Evolutionary conservation across 2,113 vertebrate species (phyloP).

Genomic region (Acinonyx jubatus): DNA sequence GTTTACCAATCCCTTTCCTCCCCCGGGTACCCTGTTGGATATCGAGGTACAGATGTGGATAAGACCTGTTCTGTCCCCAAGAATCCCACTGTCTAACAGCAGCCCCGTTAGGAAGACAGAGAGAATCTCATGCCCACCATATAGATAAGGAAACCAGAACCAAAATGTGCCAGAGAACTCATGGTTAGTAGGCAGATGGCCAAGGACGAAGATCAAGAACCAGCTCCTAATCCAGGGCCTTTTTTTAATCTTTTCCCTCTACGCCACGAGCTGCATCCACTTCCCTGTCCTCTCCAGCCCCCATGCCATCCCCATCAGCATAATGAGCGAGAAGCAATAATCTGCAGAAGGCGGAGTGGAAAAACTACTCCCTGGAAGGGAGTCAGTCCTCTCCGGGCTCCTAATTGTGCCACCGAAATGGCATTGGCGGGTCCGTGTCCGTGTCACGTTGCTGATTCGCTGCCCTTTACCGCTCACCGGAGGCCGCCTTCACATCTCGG

Average conservation of each 20-base stretch:
- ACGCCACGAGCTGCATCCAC: rapidly evolving
- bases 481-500: not conserved
- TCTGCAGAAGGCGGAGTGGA: not conserved
- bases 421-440: not conserved
- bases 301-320: no score
- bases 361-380: not conserved
- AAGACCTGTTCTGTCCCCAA: not conserved
- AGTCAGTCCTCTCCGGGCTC: not conserved
- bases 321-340: not conserved
- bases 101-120: not conserved
- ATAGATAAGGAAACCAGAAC: not conserved
- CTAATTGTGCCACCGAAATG: not conserved
- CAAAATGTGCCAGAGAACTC: no score
- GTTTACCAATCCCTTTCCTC: not conserved
- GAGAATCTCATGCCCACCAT: not conserved
- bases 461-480: not conserved
- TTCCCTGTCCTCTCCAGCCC: not conserved
- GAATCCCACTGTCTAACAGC: not conserved
- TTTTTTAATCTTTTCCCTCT: no score
- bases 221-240: not conserved
- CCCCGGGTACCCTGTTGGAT: no score
- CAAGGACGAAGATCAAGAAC: not conserved
- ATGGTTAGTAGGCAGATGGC: not conserved
- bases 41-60: not conserved
- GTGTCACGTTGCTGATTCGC: not conserved